Conservation (phyloP, 2,888 invertebrate genomes). For the Balanococcus diminutus region DNA sequence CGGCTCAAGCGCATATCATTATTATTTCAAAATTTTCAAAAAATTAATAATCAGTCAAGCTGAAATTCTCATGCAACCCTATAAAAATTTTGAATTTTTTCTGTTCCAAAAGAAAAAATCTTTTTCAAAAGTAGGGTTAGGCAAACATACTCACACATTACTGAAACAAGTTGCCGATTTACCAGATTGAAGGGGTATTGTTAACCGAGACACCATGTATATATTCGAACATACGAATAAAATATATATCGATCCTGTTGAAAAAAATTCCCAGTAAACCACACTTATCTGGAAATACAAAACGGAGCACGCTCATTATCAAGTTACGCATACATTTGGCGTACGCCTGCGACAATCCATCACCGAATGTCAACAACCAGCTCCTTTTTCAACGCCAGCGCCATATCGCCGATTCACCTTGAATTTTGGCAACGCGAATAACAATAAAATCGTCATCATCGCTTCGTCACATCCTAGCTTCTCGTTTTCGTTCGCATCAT, state of each 20-base stretch:
- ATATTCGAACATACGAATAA: background rate
- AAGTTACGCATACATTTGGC: background rate
- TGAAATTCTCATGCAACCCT: no score
- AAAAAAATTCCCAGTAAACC: background rate
- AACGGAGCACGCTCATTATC: background rate
- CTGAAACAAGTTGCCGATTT: no score
- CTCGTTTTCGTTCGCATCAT: background rate
- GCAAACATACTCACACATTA: no score
- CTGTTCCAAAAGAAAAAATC: no score
- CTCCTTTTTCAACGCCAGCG: background rate
- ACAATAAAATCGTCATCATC: background rate
- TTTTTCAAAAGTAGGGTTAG: no score
- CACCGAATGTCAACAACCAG: background rate
- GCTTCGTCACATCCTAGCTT: background rate
- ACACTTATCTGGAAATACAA: background rate
- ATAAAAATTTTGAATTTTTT: no score
- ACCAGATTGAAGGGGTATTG: no score
- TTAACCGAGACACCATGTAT: no score
- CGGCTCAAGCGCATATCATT: no score
- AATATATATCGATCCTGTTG: background rate
- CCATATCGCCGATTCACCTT: conserved; percentile 13
- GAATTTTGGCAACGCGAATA: background rate
- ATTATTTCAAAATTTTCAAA: no score
- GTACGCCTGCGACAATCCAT: background rate
- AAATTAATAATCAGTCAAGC: no score